Evolutionary conservation across 2,888 invertebrate genomes (phyloP).

Genomic region (Plebejus melissa): DNA sequence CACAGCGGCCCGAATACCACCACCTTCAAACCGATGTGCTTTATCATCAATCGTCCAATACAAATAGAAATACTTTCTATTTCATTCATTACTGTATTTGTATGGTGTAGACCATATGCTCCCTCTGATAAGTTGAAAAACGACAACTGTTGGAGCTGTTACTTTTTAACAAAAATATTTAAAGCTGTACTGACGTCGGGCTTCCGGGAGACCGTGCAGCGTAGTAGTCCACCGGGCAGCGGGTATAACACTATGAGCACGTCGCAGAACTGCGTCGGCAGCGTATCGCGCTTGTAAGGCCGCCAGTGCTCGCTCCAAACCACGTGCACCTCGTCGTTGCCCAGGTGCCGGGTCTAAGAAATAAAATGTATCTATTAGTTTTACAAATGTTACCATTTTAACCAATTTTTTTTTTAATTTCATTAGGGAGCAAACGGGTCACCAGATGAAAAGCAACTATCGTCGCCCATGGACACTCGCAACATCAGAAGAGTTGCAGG

Average conservation of each 20-base stretch:
- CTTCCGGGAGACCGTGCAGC: conserved; percentile 93
- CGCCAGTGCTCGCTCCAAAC: conserved; percentile 99
- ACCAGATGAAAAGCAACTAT: too few relatives aligned
- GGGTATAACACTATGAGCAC: conserved; percentile 98
- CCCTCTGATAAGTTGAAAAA: too few relatives aligned
- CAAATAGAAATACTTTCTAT: background rate
- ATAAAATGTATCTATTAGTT: background rate
- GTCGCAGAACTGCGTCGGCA: conserved; percentile 99
- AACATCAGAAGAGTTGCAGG: too few relatives aligned
- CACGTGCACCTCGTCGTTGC: conserved; percentile 99
- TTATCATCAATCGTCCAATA: background rate
- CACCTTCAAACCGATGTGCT: conserved; percentile 68
- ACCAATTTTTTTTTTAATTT: too few relatives aligned
- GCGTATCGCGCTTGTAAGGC: conserved; percentile 96
- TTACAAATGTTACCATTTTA: too few relatives aligned
- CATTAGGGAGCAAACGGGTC: too few relatives aligned
- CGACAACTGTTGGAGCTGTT: background rate
- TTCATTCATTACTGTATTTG: too few relatives aligned
- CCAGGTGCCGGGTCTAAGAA: conserved; percentile 90
- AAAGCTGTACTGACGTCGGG: conserved; percentile 82
- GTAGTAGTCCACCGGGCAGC: conserved; percentile 88
- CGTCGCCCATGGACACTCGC: too few relatives aligned
- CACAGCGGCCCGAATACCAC: conserved; percentile 97
- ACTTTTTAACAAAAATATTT: background rate
- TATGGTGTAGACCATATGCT: too few relatives aligned